Evolutionary conservation across 1,140 invertebrate species (phyloP).

Genomic region (Yoshiicerus persimilis): DNA sequence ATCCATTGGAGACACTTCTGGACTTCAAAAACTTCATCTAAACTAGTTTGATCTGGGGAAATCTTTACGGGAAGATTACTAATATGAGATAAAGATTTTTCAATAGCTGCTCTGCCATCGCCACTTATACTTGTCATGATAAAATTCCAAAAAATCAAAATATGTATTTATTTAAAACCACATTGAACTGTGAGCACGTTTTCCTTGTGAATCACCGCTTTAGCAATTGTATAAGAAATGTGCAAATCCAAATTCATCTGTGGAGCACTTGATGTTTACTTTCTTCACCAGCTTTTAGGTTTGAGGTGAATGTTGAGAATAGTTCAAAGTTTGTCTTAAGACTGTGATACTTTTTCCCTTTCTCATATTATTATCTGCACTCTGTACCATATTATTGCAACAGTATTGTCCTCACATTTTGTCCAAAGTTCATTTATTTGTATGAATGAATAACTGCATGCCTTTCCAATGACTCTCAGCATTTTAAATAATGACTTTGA

Average conservation of each 20-base stretch:
- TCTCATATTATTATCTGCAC: too few species aligned
- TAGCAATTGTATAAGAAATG: neutral
- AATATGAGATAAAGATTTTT: neutral
- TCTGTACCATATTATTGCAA: neutral
- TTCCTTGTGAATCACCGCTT: neutral
- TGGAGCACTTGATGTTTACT: too few species aligned
- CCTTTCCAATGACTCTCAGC: too few species aligned
- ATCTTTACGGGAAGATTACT: neutral
- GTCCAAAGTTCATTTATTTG: too few species aligned
- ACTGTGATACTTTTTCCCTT: neutral
- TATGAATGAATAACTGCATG: too few species aligned
- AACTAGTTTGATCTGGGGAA: neutral
- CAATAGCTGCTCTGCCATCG: slow-evolving; percentile 37
- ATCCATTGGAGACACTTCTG: slow-evolving; percentile 68
- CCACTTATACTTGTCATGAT: slow-evolving; percentile 14
- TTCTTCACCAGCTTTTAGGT: neutral
- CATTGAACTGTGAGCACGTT: neutral
- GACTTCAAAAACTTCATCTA: slow-evolving; percentile 57
- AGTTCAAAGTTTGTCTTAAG: too few species aligned
- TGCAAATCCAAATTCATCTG: too few species aligned
- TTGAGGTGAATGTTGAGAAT: too few species aligned
- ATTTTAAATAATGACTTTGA: too few species aligned
- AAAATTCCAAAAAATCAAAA: neutral
- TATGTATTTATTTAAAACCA: neutral
- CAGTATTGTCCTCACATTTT: neutral